Evolutionary conservation across 1,140 invertebrate genomes (phyloP), one percentile per base, ranked within the genome.

Genomic region (Sitodiplosis mosellana): DNA sequence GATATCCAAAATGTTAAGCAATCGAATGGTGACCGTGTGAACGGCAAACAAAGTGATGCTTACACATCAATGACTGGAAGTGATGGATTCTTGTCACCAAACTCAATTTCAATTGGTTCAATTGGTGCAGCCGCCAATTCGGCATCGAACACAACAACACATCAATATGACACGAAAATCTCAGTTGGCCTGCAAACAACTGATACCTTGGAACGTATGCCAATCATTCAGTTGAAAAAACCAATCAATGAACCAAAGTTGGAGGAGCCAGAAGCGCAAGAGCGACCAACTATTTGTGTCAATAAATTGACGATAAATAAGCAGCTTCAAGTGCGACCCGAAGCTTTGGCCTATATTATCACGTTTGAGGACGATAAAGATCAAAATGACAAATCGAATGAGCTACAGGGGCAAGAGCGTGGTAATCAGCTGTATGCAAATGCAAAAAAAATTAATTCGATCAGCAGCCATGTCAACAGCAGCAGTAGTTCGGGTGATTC

Each of bases 331-430:
- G 18, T 19, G 17, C n/a, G 10, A 20, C 41, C 41, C 2, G 41
- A 18, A 43, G n/a, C 41, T 2, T 11, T 43, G 17, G 17, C 17
- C n/a, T 43, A 43, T 21, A 5, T 18, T 21, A 18, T 43, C 6
- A 43, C 6, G 8, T 43, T 43, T 21, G 7, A 43, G 4, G 18
- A 19, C 2, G 20, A 56, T 56, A 46, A 48, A 55, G 38, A 53
- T 46, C 37, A 40, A 3, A 18, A n/a, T n/a, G 37, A 3, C 3
- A 27, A 27, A 5, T 5, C 27, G 27, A 27, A 27, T n/a, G n/a
- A 27, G 27, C 27, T 5, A 18, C 37, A 40, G 3, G 17, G 14
- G 14, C 4, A 40, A 18, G 17, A n/a, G 12, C 6, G 17, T 18
- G 11, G 17, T 6, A 43, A 43, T 12, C 41, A 11, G 20, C 6